Base-by-base conservation (phyloP, 1,140 invertebrate genomes). In the Ceratina australensis region DNA sequence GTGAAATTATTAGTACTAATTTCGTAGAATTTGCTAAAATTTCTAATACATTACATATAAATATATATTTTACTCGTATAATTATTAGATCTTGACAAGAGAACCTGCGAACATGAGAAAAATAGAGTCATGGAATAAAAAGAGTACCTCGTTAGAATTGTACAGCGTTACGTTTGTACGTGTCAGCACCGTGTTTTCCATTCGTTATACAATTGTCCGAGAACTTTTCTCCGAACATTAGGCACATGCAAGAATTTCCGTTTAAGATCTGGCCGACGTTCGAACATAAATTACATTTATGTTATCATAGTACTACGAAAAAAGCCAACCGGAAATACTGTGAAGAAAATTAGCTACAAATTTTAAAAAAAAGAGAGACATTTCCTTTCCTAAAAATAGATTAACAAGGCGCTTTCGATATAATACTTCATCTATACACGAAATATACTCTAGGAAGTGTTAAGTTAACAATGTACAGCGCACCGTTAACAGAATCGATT, bases 351-450 rank as follows among this genome's bases (percentile, higher is more conserved):
- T 49, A n/a, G 47, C 42, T 49, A 78, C 13, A 26, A 49, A 65
- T 78, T 78, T 78, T 26, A 42, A 3, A 47, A 22, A 77, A 54
- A n/a, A 71, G 5, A 42, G 10, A 5, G 5, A 33, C 5, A 1
- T 42, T 42, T 7, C 5, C 10, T 42, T 42, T 42, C 61, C 71
- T 49, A 68, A 75, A 68, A 59, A 71, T 52, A 63, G 20, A 52
- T 77, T 63, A 10, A 69, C 47, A 52, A 71, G 28, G 47, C 52
- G 65, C 26, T 71, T 77, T 54, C 42, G 42, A 47, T 18, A 54
- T 77, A 77, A 77, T 77, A 77, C 74, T 77, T 77, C 2, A 54
- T 47, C 18, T 71, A 71, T 10, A 69, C 26, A 52, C 26, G 61
- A 69, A 69, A 67, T 50, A 74, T 50, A 74, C 63, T 28, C 67